Base-by-base conservation (phyloP, 1,140 invertebrate species). In the Steinernema feltiae region DNA sequence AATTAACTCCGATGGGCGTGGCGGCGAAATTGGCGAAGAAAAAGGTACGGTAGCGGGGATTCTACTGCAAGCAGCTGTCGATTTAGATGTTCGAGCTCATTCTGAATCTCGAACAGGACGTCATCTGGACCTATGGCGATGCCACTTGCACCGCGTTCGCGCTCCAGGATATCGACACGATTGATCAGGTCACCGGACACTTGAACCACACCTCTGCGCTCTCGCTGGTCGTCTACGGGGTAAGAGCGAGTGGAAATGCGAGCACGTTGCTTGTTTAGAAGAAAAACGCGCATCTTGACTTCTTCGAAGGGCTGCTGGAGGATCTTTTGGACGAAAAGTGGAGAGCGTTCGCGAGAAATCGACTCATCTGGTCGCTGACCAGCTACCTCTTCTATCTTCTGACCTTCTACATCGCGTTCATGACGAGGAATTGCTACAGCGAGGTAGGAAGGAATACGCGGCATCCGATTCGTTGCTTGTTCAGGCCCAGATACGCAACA, bases 141-240 rank as follows among this genome's bases (percentile, higher is more conserved):
- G 95, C 97, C 7, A 96, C 94, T 0, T 98, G 95, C 87, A 94
- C 94, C 0, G 95, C 94, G 0, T 98, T 98, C 88, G 95, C 95
- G 0, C 87, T 98, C 17, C 91, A 91, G 0, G 92, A 94, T 87
- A 92, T 98, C 30, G 96, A 98, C 86, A 98, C 95, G 0, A 97
- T 98, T 77, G 92, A 95, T 82, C 91, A 92, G 0, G 90, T 91
- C 79, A 94, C 92, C 1, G 95, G 95, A 24, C 90, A 91, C 48
- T 94, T 98, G 1, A 94, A 93, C 84, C 93, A 93, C 82, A 92
- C 93, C 82, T 97, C 94, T 0, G 94, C 93, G 0, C 88, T 98
- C 2, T 95, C 96, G 89, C 90, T 97, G 30, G 94, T 98, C 21
- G 94, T 96, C 0, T 97, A 97, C 89, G 95, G 95, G 72, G 94